These are phyloP conservation scores for Poeciliopsis paucimaculata DNA, from an alignment of 2,797 vertebrate species.

Conservation along the genomic window DNA sequence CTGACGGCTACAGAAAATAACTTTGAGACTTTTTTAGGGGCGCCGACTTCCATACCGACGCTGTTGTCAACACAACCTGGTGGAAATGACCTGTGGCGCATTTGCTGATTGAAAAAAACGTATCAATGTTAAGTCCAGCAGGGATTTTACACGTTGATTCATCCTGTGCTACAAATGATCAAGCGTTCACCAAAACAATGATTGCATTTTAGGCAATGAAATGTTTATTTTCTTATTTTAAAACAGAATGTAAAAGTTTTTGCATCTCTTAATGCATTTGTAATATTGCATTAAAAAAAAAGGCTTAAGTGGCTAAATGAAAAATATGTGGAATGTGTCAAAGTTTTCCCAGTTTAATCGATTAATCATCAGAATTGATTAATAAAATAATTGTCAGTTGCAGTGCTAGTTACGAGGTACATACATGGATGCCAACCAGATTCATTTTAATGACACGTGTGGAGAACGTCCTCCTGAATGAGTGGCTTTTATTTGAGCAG, in stretches of 20 bases:
- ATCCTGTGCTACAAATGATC: too few relatives aligned
- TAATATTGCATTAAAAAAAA: too few relatives aligned
- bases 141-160: too few relatives aligned
- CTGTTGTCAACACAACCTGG: neutral
- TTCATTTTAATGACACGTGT: neutral
- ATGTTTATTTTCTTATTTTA: too few relatives aligned
- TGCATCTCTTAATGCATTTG: neutral
- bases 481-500: constrained; percentile 1
- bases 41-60: neutral
- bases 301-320: neutral
- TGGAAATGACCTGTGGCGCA: neutral
- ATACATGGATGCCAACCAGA: neutral
- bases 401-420: neutral
- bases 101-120: neutral
- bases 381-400: neutral
- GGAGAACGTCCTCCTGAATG: neutral
- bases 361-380: neutral
- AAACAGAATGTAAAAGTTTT: neutral
- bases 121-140: too few relatives aligned
- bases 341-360: neutral
- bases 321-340: neutral
- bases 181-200: too few relatives aligned
- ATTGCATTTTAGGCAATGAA: too few relatives aligned
- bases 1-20: neutral
- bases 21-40: neutral